Evolutionary conservation across 2,113 vertebrate species (phyloP).

Genomic region (Takifugu bimaculatus): DNA sequence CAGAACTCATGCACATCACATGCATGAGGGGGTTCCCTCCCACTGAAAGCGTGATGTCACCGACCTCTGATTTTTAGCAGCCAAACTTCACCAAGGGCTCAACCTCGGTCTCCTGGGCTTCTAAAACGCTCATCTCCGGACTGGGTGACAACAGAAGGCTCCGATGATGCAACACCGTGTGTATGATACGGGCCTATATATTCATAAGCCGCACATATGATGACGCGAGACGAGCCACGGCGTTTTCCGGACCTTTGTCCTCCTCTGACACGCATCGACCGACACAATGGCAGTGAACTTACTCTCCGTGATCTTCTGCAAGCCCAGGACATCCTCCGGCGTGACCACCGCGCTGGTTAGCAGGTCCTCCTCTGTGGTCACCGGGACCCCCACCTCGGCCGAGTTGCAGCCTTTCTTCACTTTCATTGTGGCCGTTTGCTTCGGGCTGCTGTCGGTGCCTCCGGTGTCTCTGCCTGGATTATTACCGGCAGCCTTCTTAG

Average conservation of each 20-base stretch:
- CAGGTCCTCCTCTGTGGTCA: slow-evolving; percentile 79
- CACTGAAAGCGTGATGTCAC: too few relatives aligned
- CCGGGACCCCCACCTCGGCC: slow-evolving; percentile 69
- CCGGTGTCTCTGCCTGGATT: slow-evolving; percentile 62
- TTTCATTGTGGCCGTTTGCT: slow-evolving; percentile 69
- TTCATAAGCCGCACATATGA: slow-evolving; percentile 36
- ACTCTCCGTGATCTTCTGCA: slow-evolving; percentile 94
- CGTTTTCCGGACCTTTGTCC: slow-evolving; percentile 17
- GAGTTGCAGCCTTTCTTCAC: slow-evolving; percentile 78
- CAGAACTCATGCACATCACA: not conserved
- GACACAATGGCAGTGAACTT: slow-evolving; percentile 58
- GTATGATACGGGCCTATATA: slow-evolving; percentile 24
- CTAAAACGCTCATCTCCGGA: too few relatives aligned
- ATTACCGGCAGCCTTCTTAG: slow-evolving; percentile 65
- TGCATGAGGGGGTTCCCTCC: not conserved
- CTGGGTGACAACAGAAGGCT: not conserved
- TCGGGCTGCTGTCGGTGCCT: slow-evolving; percentile 54
- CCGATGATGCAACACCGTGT: slow-evolving; percentile 6
- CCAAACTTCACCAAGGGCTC: slow-evolving; percentile 9
- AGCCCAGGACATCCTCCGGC: slow-evolving; percentile 88
- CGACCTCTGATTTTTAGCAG: not conserved
- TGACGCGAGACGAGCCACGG: slow-evolving; percentile 17
- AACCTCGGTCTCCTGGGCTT: too few relatives aligned
- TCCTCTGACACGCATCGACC: not conserved
- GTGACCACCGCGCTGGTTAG: slow-evolving; percentile 74